Conservation (phyloP, 2,113 vertebrate genomes). For the Orycteropus afer region DNA sequence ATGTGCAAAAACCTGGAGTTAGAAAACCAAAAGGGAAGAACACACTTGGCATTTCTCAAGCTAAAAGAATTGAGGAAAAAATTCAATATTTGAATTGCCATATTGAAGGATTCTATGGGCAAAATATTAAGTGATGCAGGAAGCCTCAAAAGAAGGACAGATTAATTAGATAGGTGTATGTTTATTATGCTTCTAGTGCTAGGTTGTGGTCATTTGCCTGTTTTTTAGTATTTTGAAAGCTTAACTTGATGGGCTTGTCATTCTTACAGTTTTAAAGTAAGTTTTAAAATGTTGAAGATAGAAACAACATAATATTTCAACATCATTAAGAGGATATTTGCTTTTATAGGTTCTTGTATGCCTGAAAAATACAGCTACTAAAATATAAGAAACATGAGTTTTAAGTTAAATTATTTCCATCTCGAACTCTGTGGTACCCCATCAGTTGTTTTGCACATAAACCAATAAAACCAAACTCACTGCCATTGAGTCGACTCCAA, state of each 20-base stretch:
- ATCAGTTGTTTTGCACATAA: constrained; percentile 8
- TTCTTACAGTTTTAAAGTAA: constrained; percentile 38
- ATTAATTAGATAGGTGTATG: not conserved
- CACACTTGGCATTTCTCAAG: too few species aligned
- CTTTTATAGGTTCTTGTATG: not conserved
- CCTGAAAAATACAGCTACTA: not conserved
- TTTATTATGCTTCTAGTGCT: not conserved
- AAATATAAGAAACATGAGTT: constrained; percentile 31
- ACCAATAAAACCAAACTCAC: too few species aligned
- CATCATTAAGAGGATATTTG: not conserved
- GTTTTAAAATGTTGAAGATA: constrained; percentile 4
- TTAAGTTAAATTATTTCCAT: constrained; percentile 37
- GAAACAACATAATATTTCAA: constrained; percentile 23
- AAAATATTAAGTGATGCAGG: too few species aligned
- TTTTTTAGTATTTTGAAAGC: constrained; percentile 42
- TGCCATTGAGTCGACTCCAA: too few species aligned
- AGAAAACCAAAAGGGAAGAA: too few species aligned
- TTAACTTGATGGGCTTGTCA: constrained; percentile 24
- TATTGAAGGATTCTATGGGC: too few species aligned
- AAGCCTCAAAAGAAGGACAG: too few species aligned
- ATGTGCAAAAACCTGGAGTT: too few species aligned
- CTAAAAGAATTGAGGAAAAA: too few species aligned
- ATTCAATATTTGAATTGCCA: too few species aligned
- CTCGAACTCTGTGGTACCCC: not conserved
- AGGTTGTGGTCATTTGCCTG: constrained; percentile 3